Conservation (phyloP, 2,888 invertebrate genomes). For the Camptogramma bilineatum region DNA sequence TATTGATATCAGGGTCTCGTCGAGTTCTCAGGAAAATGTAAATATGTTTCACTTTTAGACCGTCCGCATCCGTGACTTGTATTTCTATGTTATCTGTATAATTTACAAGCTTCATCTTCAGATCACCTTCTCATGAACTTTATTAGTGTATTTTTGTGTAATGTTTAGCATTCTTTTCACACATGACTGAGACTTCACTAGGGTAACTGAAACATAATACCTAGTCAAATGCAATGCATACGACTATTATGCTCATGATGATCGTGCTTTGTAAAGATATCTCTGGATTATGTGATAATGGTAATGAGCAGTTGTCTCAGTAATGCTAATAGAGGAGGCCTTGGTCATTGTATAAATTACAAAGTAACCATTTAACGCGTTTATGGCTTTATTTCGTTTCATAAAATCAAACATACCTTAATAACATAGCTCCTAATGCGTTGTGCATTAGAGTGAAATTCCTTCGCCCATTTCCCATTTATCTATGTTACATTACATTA, state of each 20-base stretch:
- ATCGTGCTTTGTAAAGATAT: conserved; percentile 45
- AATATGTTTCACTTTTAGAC: conserved; percentile 49
- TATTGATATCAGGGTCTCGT: conserved; percentile 66
- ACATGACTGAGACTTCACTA: neutral
- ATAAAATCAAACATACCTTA: neutral
- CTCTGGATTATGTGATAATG: conserved; percentile 40
- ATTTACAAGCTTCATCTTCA: conserved; percentile 11
- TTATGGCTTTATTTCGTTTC: conserved; percentile 40
- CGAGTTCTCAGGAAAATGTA: conserved; percentile 60
- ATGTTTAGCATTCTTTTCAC: conserved; percentile 8
- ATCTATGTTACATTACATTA: conserved; percentile 33
- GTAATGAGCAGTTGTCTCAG: conserved; percentile 46
- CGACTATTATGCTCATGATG: conserved; percentile 17
- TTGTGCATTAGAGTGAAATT: conserved; percentile 34
- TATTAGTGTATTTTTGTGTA: neutral
- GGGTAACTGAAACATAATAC: neutral
- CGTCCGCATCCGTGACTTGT: conserved; percentile 42
- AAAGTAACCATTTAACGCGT: conserved; percentile 39
- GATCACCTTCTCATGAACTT: conserved; percentile 6
- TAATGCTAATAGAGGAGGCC: conserved; percentile 51
- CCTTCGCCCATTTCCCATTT: conserved; percentile 29
- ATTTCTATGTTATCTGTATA: conserved; percentile 40
- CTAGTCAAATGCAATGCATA: neutral
- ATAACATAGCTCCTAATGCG: conserved; percentile 15
- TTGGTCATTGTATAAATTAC: conserved; percentile 48